Evolutionary conservation across 2,888 invertebrate species (phyloP).

Genomic region (Tipula confusa): DNA sequence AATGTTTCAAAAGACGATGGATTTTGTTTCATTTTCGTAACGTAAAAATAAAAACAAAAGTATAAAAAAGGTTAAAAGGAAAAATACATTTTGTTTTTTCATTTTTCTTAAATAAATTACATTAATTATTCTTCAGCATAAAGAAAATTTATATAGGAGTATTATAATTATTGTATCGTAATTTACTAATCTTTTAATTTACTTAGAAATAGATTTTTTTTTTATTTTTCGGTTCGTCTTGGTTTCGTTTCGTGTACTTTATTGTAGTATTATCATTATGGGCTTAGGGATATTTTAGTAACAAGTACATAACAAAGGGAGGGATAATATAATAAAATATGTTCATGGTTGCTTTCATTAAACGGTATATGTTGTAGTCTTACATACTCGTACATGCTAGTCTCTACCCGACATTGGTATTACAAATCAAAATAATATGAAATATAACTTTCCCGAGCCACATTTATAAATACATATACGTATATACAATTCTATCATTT

Average conservation of each 20-base stretch:
- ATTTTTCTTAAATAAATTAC: neutral
- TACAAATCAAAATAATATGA: neutral
- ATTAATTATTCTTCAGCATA: neutral
- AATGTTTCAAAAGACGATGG: neutral
- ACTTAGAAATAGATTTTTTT: neutral
- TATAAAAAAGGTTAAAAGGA: neutral
- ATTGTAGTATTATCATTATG: neutral
- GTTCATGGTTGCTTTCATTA: neutral
- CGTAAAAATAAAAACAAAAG: neutral
- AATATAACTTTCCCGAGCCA: neutral
- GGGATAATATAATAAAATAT: neutral
- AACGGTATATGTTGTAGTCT: neutral
- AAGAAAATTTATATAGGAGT: neutral
- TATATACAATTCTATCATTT: neutral
- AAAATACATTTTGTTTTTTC: neutral
- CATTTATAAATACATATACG: neutral
- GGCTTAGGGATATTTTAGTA: neutral
- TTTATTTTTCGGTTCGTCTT: too few species aligned
- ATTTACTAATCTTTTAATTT: constrained; percentile 1
- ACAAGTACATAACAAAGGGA: neutral
- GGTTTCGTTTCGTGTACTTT: neutral
- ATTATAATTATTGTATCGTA: constrained; percentile 15
- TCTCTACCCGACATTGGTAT: neutral
- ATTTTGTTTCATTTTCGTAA: neutral
- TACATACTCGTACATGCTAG: neutral